These are phyloP conservation scores for Glyptemys insculpta DNA, from an alignment of 2,797 vertebrate species.

Conservation along the genomic window DNA sequence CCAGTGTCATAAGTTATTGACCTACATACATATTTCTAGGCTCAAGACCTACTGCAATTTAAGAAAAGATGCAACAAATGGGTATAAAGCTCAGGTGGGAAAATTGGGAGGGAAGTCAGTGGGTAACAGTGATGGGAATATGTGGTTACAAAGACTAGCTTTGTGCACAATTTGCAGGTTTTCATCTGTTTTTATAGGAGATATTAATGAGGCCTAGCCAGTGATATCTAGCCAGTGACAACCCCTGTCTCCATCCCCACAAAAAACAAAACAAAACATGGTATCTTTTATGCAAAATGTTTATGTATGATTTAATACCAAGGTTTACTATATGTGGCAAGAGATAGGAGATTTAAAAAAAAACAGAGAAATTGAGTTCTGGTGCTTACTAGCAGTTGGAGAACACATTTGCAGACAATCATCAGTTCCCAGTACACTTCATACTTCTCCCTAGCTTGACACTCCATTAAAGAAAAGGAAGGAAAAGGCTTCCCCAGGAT, in stretches of 20 bases:
- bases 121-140: background rate
- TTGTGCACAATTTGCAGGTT: background rate
- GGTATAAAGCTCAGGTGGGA: accelerated
- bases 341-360: background rate
- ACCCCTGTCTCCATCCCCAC: background rate
- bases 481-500: background rate
- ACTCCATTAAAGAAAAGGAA: background rate
- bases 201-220: background rate
- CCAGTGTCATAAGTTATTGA: background rate
- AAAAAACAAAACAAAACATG: background rate
- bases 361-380: background rate
- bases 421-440: background rate
- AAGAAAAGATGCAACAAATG: accelerated
- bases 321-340: background rate
- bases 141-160: background rate
- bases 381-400: background rate
- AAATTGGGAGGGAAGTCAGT: background rate
- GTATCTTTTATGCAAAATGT: background rate
- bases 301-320: background rate
- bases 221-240: background rate
- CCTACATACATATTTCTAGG: background rate
- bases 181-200: background rate
- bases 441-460: background rate
- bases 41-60: background rate
- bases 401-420: background rate